Evolutionary conservation across 2,797 vertebrate genomes (phyloP), one percentile per base, ranked within the genome.

Genomic region (Myiothlypis coronata): DNA sequence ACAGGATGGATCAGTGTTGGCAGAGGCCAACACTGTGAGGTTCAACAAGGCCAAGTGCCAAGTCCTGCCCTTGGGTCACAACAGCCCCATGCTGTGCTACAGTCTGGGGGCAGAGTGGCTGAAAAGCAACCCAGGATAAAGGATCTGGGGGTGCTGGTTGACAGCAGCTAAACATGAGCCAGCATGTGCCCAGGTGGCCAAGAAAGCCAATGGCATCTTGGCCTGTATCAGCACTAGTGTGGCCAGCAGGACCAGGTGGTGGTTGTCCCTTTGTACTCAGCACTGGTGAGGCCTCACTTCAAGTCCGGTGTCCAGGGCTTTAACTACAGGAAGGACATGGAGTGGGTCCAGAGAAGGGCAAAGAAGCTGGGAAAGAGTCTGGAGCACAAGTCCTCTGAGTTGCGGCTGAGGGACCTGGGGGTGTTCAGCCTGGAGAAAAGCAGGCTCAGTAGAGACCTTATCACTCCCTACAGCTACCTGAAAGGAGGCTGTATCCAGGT

Each of bases 111-210:
- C 8, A 46, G 34, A 49, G 4, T 21, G 19, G 4, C 24, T 50
- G 24, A 1, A 52, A 64, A 70, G n/a, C 14, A 18, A 7, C 5
- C 5, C 16, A 26, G 12, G 30, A 8, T 50, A 64, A 43, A 64
- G 50, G 26, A 70, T 8, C 32, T 57, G 24, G 21, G 1, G 2
- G 2, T 68, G 35, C 19, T 49, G 19, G 6, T 8, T 0, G 0
- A 39, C 44, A 77, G n/a, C 8, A 10, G 32, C 24, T 77, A 34
- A 52, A 17, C 12, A 14, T 16, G 11, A 69, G 27, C 35, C 56
- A 55, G 27, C 0, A 0, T 15, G 65, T 78, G 30, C 12, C 26
- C 59, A 46, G 28, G 12, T 39, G 15, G 20, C 52, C n/a, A 27
- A 52, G 50, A 83, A 77, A 4, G 39, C 21, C 30, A 52, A 8